Base-by-base conservation (phyloP, 1,140 invertebrate species). In the Drosophila burlai region DNA sequence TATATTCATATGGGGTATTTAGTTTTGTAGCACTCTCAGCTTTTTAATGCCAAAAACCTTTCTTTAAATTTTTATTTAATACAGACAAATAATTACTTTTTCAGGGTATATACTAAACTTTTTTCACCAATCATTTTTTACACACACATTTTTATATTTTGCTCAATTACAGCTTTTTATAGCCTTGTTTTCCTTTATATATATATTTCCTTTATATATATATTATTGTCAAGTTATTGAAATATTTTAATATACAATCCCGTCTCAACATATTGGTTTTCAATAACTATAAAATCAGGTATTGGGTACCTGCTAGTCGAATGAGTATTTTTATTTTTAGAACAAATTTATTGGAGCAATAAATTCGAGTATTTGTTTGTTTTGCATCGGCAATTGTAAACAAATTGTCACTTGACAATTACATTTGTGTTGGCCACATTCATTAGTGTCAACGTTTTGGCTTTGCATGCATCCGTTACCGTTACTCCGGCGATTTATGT, bases 361-460 rank as follows among this genome's bases (percentile, higher is more conserved):
- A 67, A 84, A 80, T 83, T 80, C 16, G 10, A 38, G 42, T 45
- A 31, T 68, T 16, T 31, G 45, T 67, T 67, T 40, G 43, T 24
- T 73, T 61, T 50, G 71, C 64, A 62, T 38, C 34, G 63, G 61
- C 52, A 80, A 77, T 87, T 80, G 83, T 83, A 66, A 83, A 86
- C 83, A 87, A 89, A 89, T 83, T 87, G 84, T 89, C 76, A 73
- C 76, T 77, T 49, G 80, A 74, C 83, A 87, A 83, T 87, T 83
- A 83, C 80, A 87, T 68, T 80, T 68, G 66, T 83, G 73, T 75
- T 89, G 66, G 61, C 49, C 64, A 67, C 83, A 87, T 80, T 87
- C 83, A 87, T 89, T 89, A 89, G 83, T 67, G 84, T 83, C 83
- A 69, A 46, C 60, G 79, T 71, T 78, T 77, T 69, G 75, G 76